These are phyloP conservation scores for Echinops telfairi DNA, from an alignment of 2,113 vertebrate species.

Conservation along the genomic window DNA sequence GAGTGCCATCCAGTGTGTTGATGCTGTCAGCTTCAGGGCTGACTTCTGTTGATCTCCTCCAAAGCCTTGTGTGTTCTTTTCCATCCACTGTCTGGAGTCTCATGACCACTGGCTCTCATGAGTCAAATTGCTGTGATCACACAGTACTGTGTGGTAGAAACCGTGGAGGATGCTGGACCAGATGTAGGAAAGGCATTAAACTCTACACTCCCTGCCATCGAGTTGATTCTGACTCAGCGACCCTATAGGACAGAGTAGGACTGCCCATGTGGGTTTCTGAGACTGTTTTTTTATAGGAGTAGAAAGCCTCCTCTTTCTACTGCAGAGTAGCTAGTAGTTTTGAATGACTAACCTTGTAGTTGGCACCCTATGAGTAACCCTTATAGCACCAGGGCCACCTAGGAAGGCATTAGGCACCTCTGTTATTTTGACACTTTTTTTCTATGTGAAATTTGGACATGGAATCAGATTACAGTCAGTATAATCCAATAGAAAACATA, in stretches of 20 bases:
- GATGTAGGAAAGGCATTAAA: neutral
- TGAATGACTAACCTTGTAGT: too few relatives aligned
- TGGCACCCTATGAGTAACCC: too few relatives aligned
- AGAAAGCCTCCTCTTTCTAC: too few relatives aligned
- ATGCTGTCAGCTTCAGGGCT: neutral
- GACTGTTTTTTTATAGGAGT: too few relatives aligned
- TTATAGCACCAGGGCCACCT: too few relatives aligned
- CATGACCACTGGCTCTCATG: neutral
- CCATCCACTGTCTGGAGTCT: neutral
- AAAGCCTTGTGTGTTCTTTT: neutral
- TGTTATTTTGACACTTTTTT: neutral
- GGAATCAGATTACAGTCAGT: neutral
- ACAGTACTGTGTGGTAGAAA: neutral
- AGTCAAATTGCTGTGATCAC: neutral
- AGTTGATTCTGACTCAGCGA: too few relatives aligned
- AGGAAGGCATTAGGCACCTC: neutral
- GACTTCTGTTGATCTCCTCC: neutral
- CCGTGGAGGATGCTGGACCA: neutral
- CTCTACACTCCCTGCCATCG: too few relatives aligned
- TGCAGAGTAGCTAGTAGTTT: too few relatives aligned
- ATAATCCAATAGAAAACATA: neutral
- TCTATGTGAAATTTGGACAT: neutral
- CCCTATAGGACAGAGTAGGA: too few relatives aligned
- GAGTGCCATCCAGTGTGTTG: fast-evolving
- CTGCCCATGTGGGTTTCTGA: too few relatives aligned